Evolutionary conservation across 2,888 invertebrate genomes (phyloP).

Genomic region (Cataglyphis cursor): DNA sequence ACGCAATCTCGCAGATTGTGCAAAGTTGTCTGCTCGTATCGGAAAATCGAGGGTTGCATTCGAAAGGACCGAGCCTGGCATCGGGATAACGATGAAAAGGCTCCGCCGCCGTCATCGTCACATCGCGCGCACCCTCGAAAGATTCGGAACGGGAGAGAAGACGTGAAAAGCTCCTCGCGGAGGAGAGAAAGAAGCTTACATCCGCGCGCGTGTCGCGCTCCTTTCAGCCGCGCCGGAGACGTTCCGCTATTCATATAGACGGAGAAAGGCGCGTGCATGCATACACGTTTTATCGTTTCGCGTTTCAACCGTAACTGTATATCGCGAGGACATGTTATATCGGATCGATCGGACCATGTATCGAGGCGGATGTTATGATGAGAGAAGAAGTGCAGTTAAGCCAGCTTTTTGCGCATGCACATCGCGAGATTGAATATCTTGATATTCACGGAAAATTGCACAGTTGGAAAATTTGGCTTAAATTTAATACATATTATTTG

Average conservation of each 20-base stretch:
- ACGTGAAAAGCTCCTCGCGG: slow-evolving; percentile 47
- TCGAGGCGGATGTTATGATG: slow-evolving; percentile 32
- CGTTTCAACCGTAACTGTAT: slow-evolving; percentile 32
- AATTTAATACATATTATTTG: too few species aligned
- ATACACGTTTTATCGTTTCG: slow-evolving; percentile 14
- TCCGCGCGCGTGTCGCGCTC: slow-evolving; percentile 37
- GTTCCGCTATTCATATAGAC: slow-evolving; percentile 48
- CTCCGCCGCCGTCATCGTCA: background rate
- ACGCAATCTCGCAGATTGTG: slow-evolving; percentile 74
- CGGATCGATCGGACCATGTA: slow-evolving; percentile 8
- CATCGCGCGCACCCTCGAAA: slow-evolving; percentile 28
- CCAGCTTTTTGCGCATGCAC: background rate
- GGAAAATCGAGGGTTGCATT: slow-evolving; percentile 67
- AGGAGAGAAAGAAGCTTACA: background rate
- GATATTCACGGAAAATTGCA: slow-evolving; percentile 22
- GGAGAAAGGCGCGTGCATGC: slow-evolving; percentile 26
- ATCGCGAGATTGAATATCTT: background rate
- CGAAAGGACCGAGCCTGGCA: slow-evolving; percentile 54
- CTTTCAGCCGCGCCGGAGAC: slow-evolving; percentile 16
- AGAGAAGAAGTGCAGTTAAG: slow-evolving; percentile 40
- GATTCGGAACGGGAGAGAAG: slow-evolving; percentile 45
- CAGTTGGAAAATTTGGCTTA: too few species aligned
- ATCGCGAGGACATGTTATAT: background rate
- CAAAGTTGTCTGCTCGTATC: slow-evolving; percentile 68
- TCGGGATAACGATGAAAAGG: slow-evolving; percentile 59